A percentile compares a stretch with the other conserved stretches of the same genome.
These are phyloP conservation scores for Dryobota labecula DNA, from an alignment of 2,888 invertebrate genomes.

Conservation along the genomic window DNA sequence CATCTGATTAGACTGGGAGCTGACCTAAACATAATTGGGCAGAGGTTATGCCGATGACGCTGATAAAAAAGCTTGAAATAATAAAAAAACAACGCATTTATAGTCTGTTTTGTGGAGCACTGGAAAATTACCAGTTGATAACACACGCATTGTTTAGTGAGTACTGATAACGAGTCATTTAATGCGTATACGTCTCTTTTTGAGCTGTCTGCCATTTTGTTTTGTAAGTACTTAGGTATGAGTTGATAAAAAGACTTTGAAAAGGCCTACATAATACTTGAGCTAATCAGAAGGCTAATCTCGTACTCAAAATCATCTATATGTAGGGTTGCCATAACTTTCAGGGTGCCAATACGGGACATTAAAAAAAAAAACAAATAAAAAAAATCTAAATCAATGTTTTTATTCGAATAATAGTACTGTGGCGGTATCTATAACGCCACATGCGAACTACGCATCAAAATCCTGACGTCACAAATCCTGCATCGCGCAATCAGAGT, in stretches of 20 bases:
- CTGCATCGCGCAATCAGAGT: no score
- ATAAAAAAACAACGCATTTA: constrained; percentile 2
- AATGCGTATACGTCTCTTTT: constrained; percentile 16
- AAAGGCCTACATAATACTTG: background rate
- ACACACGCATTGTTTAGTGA: constrained; percentile 33
- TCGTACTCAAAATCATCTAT: no score
- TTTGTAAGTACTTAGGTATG: background rate
- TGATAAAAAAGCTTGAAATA: background rate
- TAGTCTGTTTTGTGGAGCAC: background rate
- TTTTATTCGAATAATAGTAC: no score
- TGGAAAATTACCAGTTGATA: constrained; percentile 27
- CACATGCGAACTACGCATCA: no score
- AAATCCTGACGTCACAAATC: no score
- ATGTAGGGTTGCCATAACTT: no score
- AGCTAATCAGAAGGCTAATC: background rate
- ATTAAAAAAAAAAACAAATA: no score
- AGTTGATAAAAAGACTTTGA: constrained; percentile 1
- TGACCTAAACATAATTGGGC: background rate
- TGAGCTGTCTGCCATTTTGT: constrained; percentile 12
- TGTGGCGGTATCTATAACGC: no score
- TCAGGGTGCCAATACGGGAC: no score
- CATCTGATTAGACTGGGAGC: background rate
- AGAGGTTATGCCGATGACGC: background rate
- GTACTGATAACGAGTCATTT: constrained; percentile 8
- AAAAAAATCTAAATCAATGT: no score